Conservation (phyloP, 2,797 vertebrate genomes). For the Euthynnus affinis region DNA sequence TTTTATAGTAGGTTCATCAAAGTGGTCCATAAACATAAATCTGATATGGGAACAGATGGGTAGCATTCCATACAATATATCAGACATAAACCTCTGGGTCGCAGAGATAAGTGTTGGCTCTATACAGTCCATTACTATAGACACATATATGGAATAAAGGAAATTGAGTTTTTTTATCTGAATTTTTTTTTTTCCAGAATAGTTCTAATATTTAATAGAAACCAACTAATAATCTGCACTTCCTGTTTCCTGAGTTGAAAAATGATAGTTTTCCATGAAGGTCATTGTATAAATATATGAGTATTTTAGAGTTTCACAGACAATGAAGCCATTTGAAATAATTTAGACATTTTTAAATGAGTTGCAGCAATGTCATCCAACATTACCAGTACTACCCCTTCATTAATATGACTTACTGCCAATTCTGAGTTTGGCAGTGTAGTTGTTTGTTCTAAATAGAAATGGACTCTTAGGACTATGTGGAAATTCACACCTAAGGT, state of each 20-base stretch:
- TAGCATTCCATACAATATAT: conserved; percentile 43
- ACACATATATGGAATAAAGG: no score
- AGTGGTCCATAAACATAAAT: conserved; percentile 60
- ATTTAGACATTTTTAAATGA: no score
- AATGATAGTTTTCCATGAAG: no score
- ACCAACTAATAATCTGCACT: not conserved
- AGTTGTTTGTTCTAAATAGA: no score
- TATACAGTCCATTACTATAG: not conserved
- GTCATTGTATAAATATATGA: no score
- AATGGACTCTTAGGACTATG: no score
- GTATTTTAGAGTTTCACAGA: no score
- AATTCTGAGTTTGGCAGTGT: no score
- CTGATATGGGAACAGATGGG: conserved; percentile 57
- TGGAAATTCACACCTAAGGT: no score
- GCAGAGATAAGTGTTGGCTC: not conserved
- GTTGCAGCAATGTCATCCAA: not conserved
- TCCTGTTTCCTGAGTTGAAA: no score
- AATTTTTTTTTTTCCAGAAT: not conserved
- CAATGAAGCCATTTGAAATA: not conserved
- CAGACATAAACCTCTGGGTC: conserved; percentile 38
- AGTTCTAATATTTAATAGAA: not conserved
- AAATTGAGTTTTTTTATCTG: not conserved
- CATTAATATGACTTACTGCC: not conserved
- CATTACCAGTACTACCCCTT: not conserved
- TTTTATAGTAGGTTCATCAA: conserved; percentile 63